These are phyloP conservation scores for Papilio dardanus DNA, from an alignment of 1,140 invertebrate genomes.

Conservation along the genomic window DNA sequence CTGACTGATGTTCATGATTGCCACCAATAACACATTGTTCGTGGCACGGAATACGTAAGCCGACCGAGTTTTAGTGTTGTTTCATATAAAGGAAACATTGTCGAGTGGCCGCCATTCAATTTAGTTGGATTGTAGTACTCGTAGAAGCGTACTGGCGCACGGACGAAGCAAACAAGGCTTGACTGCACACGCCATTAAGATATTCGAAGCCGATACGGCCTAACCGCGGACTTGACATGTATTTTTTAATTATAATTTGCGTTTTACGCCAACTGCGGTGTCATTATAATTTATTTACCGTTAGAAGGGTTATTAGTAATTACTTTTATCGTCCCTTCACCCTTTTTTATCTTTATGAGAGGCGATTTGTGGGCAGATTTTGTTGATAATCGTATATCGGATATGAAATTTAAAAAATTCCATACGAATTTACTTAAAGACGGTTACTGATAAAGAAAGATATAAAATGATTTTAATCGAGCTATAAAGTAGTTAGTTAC, in stretches of 20 bases:
- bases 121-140: conserved; percentile 43
- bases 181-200: conserved; percentile 59
- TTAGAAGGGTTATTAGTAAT: conserved; percentile 24
- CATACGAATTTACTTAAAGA: too few species aligned
- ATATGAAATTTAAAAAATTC: background rate
- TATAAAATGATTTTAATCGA: too few species aligned
- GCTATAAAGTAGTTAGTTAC: too few species aligned
- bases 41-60: conserved; percentile 52
- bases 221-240: conserved; percentile 53
- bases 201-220: conserved; percentile 50
- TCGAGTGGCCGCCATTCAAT: conserved; percentile 34
- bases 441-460: too few species aligned
- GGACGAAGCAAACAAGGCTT: conserved; percentile 55
- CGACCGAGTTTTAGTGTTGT: conserved; percentile 31
- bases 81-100: conserved; percentile 5
- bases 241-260: conserved; percentile 53
- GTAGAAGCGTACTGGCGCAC: conserved; percentile 49
- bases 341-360: conserved; percentile 26
- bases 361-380: background rate
- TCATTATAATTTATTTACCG: conserved; percentile 38
- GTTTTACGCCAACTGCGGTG: conserved; percentile 35
- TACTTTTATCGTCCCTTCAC: conserved; percentile 20
- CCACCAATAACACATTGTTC: conserved; percentile 58
- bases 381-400: background rate
- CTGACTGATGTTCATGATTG: conserved; percentile 53